Conservation (phyloP, 1,140 invertebrate genomes). For the Drosophila ironensis region DNA sequence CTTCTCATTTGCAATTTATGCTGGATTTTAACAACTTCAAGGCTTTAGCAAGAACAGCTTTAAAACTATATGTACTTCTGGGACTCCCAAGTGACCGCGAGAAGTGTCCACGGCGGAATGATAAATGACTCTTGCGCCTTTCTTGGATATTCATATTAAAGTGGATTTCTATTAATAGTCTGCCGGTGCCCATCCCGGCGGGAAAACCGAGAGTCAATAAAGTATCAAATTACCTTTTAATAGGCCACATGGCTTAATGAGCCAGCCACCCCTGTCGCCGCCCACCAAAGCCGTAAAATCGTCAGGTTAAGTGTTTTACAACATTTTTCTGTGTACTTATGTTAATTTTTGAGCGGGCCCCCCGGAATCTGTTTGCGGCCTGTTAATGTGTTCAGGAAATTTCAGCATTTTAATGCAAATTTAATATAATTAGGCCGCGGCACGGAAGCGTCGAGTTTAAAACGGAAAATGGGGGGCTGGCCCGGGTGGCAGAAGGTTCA, state of each 20-base stretch:
- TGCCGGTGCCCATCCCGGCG: background rate
- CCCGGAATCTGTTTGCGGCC: constrained; percentile 25
- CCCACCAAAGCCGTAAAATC: background rate
- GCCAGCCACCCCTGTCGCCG: background rate
- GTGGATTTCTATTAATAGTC: constrained; percentile 21
- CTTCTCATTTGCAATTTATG: constrained; percentile 1
- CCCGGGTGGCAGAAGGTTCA: constrained; percentile 6
- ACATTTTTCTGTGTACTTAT: constrained; percentile 24
- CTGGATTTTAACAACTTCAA: constrained; percentile 6
- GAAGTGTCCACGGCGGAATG: constrained; percentile 1
- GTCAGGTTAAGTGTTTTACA: constrained; percentile 55
- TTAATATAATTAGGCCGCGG: constrained; percentile 63
- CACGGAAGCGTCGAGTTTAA: constrained; percentile 28
- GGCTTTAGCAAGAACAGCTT: constrained; percentile 4
- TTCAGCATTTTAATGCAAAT: constrained; percentile 61
- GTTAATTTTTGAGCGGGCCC: constrained; percentile 25
- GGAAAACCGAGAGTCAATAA: constrained; percentile 30
- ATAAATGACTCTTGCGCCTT: constrained; percentile 26
- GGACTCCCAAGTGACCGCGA: constrained; percentile 2
- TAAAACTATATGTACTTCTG: background rate
- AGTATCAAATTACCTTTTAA: constrained; percentile 61
- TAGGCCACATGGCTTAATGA: constrained; percentile 51
- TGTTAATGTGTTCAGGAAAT: constrained; percentile 39
- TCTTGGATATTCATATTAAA: background rate
- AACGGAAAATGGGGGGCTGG: constrained; percentile 2